Conservation (phyloP, 92 coral and sea anemone genomes). For the Palythoa caribaeorum region DNA sequence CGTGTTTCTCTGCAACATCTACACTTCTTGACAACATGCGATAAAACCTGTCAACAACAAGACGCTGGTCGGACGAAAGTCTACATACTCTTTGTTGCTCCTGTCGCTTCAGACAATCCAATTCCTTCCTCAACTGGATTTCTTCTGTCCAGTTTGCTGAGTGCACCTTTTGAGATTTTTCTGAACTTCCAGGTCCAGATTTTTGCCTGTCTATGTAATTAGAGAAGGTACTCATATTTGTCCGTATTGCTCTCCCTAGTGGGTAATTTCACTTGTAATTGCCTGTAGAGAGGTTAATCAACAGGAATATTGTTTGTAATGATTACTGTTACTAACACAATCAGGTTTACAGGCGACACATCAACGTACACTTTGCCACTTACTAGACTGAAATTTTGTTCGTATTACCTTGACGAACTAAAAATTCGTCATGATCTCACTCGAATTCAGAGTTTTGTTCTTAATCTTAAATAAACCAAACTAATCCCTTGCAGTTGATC, state of each 20-base stretch:
- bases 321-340: neutral
- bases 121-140: slow-evolving; percentile 84
- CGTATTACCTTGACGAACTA: neutral
- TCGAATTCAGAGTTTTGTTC: slow-evolving; percentile 7
- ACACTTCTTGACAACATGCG: slow-evolving; percentile 84
- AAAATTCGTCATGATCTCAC: neutral
- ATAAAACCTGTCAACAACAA: slow-evolving; percentile 88
- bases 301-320: neutral
- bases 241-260: neutral
- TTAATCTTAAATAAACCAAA: neutral
- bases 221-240: slow-evolving; percentile 73
- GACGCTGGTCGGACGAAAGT: slow-evolving; percentile 87
- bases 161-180: slow-evolving; percentile 97
- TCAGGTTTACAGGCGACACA: neutral
- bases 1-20: slow-evolving; percentile 85
- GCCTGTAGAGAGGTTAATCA: neutral
- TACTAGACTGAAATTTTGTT: neutral
- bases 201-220: slow-evolving; percentile 93
- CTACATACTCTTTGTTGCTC: slow-evolving; percentile 85
- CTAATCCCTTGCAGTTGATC: neutral
- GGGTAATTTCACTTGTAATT: neutral
- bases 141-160: slow-evolving; percentile 99
- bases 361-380: neutral
- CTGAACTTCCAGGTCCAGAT: slow-evolving; percentile 92
- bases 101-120: slow-evolving; percentile 82